phyloP scores from a whole-genome alignment of 2,888 invertebrate genomes.

The Coremacera marginata region DNA sequence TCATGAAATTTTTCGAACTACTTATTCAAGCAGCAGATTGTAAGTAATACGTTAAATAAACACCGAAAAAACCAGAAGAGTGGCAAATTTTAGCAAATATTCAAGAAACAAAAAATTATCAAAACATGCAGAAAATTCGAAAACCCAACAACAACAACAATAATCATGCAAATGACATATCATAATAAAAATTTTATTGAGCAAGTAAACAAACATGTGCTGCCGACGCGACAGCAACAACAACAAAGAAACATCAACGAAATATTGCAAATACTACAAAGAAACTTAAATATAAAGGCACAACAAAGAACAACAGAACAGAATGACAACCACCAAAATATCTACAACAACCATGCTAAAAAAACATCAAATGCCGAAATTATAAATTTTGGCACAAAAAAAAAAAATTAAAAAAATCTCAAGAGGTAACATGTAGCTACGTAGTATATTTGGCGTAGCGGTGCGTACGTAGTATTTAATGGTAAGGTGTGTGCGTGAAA shows the following conservation, averaged over 20 bases:
- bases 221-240: constrained; percentile 26
- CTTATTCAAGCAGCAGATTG: no score
- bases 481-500: constrained; percentile 5
- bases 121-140: not conserved
- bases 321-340: constrained; percentile 12
- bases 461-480: not conserved
- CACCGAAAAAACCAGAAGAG: not conserved
- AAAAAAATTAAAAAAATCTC: constrained; percentile 6
- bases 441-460: not conserved
- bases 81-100: not conserved
- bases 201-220: constrained; percentile 56
- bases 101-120: not conserved
- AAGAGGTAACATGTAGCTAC: not conserved
- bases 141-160: not conserved
- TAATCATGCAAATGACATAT: constrained; percentile 54
- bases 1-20: no score
- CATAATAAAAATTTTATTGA: constrained; percentile 67
- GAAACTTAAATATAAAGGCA: not conserved
- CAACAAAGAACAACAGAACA: not conserved
- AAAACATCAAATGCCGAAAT: not conserved
- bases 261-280: not conserved
- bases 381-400: constrained; percentile 25
- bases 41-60: not conserved
- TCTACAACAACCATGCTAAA: no score
- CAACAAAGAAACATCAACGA: constrained; percentile 36